Evolutionary conservation across 1,140 invertebrate genomes (phyloP).

Genomic region (Zophobas morio): DNA sequence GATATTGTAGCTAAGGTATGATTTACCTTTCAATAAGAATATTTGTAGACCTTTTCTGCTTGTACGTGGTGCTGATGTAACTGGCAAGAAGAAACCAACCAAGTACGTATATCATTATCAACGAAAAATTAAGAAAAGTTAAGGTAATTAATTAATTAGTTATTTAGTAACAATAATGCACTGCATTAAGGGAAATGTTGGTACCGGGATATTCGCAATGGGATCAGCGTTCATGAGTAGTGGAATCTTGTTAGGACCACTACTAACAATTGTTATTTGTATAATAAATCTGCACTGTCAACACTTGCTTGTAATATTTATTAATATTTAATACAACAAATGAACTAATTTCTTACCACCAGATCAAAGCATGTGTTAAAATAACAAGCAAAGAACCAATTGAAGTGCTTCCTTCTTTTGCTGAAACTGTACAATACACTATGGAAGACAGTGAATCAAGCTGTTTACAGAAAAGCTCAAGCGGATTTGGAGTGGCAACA

Average conservation of each 20-base stretch:
- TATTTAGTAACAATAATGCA: conserved; percentile 82
- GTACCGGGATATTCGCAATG: conserved; percentile 83
- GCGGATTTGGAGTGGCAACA: conserved; percentile 75
- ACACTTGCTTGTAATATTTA: conserved; percentile 76
- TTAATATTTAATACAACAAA: conserved; percentile 4
- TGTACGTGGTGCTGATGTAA: background rate
- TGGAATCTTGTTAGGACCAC: conserved; percentile 77
- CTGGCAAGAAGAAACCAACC: conserved; percentile 23
- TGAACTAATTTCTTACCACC: conserved; percentile 56
- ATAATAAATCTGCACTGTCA: conserved; percentile 82
- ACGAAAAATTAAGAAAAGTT: background rate
- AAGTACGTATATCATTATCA: background rate
- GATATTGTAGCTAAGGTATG: background rate
- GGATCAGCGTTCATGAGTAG: conserved; percentile 84
- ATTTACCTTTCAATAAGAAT: background rate
- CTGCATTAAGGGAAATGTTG: conserved; percentile 83
- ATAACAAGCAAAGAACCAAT: conserved; percentile 73
- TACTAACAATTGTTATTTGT: conserved; percentile 77
- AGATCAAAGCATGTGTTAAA: conserved; percentile 80
- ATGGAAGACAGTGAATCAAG: conserved; percentile 80
- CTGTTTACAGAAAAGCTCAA: conserved; percentile 72
- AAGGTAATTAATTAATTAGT: conserved; percentile 64
- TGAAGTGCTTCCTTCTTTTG: conserved; percentile 76
- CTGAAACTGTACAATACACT: conserved; percentile 82
- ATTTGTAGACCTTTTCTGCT: conserved; percentile 10